Conservation (phyloP, 2,888 invertebrate genomes). For the Sicus ferrugineus region DNA sequence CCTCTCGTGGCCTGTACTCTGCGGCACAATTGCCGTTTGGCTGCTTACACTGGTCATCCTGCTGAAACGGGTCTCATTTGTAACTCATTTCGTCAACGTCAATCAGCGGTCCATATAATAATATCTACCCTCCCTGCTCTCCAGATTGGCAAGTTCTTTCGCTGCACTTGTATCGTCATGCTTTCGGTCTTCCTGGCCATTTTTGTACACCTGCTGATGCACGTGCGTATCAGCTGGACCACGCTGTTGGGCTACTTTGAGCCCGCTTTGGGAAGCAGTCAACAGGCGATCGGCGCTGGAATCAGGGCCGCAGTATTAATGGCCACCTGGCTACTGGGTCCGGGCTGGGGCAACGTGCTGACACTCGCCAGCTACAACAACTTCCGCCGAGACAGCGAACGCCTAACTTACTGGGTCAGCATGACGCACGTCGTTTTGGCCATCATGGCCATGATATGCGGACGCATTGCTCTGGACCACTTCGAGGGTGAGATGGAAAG, state of each 20-base stretch:
- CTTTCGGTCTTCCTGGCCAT: constrained; percentile 51
- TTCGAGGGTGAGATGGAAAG: constrained; percentile 51
- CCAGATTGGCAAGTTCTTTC: constrained; percentile 59
- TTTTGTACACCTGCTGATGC: constrained; percentile 51
- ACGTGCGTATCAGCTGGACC: constrained; percentile 45
- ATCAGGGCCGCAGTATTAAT: constrained; percentile 49
- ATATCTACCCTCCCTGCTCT: constrained; percentile 32
- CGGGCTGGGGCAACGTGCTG: constrained; percentile 83
- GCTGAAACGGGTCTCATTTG: constrained; percentile 53
- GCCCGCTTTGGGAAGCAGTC: constrained; percentile 44
- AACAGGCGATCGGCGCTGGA: constrained; percentile 38
- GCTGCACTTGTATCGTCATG: constrained; percentile 54
- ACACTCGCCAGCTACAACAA: constrained; percentile 85
- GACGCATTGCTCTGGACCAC: constrained; percentile 58
- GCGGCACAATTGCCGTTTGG: constrained; percentile 53
- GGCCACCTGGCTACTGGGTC: constrained; percentile 77
- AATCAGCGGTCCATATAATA: constrained; percentile 6
- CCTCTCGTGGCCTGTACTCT: constrained; percentile 53
- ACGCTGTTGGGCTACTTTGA: constrained; percentile 45
- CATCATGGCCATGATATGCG: constrained; percentile 51
- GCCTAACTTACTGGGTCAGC: constrained; percentile 54
- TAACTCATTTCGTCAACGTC: constrained; percentile 40
- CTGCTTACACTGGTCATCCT: constrained; percentile 49
- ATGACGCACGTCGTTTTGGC: constrained; percentile 53
- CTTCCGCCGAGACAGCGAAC: constrained; percentile 75